These are phyloP conservation scores for Lota lota DNA, from an alignment of 2,113 vertebrate genomes.

Conservation along the genomic window DNA sequence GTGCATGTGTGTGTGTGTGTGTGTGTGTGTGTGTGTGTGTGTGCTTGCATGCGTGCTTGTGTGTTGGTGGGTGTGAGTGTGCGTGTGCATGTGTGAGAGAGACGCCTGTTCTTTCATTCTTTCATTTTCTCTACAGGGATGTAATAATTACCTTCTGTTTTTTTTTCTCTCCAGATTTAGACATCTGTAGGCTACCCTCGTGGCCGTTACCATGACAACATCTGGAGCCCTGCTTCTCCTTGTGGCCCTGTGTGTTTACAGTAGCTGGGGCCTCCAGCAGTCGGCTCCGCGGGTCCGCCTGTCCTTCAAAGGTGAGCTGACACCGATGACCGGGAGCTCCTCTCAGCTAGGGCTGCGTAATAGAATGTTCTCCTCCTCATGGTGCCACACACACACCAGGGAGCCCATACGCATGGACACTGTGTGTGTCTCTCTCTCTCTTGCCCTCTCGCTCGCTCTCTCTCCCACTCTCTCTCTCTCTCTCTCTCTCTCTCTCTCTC, in stretches of 20 bases:
- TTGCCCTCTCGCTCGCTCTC: no score
- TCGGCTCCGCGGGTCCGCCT: constrained; percentile 73
- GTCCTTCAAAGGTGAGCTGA: constrained; percentile 76
- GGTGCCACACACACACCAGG: no score
- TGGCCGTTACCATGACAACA: constrained; percentile 71
- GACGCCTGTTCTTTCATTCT: constrained; percentile 38
- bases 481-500: no score
- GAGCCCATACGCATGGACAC: no score
- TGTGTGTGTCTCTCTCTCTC: no score
- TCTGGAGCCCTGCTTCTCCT: constrained; percentile 64
- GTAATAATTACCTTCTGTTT: constrained; percentile 62
- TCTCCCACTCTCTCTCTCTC: no score
- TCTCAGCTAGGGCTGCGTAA: not conserved
- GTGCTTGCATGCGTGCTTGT: no score
- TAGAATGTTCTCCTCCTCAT: no score
- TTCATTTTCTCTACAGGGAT: constrained; percentile 62
- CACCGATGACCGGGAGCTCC: constrained; percentile 22
- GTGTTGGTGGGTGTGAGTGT: no score
- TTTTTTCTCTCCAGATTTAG: constrained; percentile 65
- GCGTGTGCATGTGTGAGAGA: not conserved
- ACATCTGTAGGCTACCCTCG: constrained; percentile 69
- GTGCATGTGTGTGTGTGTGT: no score
- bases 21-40: no score
- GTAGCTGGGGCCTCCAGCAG: constrained; percentile 63
- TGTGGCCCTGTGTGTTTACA: constrained; percentile 66